These are phyloP conservation scores for Pseudolaguvia tuberculata DNA, from an alignment of 2,113 vertebrate genomes.

Conservation along the genomic window DNA sequence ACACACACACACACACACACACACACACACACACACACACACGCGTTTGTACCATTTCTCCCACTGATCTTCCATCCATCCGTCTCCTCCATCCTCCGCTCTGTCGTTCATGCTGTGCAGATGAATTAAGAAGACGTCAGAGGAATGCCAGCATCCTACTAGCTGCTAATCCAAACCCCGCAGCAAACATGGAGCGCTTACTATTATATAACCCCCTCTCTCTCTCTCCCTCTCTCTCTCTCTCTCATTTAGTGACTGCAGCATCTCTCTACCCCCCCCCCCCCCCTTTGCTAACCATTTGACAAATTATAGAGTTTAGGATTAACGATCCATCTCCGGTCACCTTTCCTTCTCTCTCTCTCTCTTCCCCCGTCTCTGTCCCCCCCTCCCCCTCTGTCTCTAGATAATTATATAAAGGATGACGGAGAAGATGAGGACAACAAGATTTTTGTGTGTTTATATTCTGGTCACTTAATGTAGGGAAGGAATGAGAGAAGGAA, in stretches of 20 bases:
- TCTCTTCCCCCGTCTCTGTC: constrained; percentile 1
- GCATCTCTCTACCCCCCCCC: constrained; percentile 10
- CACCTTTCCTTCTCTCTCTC: constrained; percentile 11
- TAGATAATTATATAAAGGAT: background rate
- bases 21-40: constrained; percentile 57
- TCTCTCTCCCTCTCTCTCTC: background rate
- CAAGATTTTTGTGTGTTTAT: background rate
- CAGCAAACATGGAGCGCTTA: background rate
- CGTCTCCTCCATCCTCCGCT: constrained; percentile 79
- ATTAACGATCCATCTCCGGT: constrained; percentile 17
- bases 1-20: constrained; percentile 52
- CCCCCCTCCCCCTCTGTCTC: background rate
- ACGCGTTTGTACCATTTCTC: constrained; percentile 87
- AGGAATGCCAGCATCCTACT: constrained; percentile 22
- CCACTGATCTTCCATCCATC: constrained; percentile 98
- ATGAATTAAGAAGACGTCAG: constrained; percentile 52
- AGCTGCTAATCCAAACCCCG: constrained; percentile 21
- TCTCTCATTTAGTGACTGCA: background rate
- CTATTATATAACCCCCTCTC: constrained; percentile 28
- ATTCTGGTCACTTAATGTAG: background rate
- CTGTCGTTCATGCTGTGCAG: constrained; percentile 86
- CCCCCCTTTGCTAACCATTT: background rate
- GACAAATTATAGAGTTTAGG: constrained; percentile 10
- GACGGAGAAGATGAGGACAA: background rate
- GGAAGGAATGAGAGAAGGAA: too few species aligned